A percentile compares a stretch with the other conserved stretches of the same genome.
phyloP scores from a whole-genome alignment of 2,113 vertebrate species.

The Clarias magur region DNA sequence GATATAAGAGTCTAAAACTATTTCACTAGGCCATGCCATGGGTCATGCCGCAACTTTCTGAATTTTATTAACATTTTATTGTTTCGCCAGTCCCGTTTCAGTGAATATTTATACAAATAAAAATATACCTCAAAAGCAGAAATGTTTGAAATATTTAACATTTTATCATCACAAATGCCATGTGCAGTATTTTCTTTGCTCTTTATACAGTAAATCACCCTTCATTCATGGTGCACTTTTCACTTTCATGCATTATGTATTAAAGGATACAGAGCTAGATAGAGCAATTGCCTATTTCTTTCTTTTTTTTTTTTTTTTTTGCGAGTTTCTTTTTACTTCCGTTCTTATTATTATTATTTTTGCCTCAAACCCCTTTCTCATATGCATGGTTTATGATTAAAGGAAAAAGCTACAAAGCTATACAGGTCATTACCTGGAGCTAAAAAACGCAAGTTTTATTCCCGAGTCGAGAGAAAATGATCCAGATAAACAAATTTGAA shows the following conservation, averaged over 20 bases:
- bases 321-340: not conserved
- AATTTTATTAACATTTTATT: not conserved
- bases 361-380: not conserved
- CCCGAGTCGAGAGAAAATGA: constrained; percentile 24
- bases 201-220: not conserved
- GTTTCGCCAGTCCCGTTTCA: not conserved
- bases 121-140: not conserved
- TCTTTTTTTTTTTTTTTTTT: not conserved
- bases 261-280: not conserved
- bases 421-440: constrained; percentile 16
- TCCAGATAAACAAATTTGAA: constrained; percentile 26
- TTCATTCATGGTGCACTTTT: constrained; percentile 4
- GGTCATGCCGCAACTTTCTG: not conserved
- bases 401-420: constrained; percentile 25
- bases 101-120: not conserved
- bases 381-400: constrained; percentile 18
- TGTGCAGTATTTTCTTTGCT: not conserved
- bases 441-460: constrained; percentile 26
- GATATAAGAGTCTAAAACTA: not conserved
- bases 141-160: constrained; percentile 1
- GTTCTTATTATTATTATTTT: not conserved
- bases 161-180: constrained; percentile 15
- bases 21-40: constrained; percentile 18
- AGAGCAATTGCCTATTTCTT: not conserved
- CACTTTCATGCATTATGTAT: not conserved